Evolutionary conservation across 1,140 invertebrate species (phyloP).

Genomic region (Drosophila ercepeae): DNA sequence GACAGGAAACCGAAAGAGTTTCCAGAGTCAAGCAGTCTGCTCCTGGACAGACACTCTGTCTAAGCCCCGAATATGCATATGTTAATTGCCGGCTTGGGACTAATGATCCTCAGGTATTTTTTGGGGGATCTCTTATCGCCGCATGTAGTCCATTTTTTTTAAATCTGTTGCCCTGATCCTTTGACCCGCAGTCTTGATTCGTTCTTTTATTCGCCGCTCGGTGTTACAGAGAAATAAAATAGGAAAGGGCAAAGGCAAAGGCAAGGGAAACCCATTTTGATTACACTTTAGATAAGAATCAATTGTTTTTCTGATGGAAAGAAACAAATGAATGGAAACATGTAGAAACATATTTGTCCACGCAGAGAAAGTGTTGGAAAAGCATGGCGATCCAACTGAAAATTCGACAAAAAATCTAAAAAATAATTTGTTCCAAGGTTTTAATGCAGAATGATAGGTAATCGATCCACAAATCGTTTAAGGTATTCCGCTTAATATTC

Average conservation of each 20-base stretch:
- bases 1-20: constrained; percentile 42
- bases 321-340: constrained; percentile 20
- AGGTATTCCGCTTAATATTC: too few relatives aligned
- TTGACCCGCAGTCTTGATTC: constrained; percentile 66
- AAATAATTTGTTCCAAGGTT: too few relatives aligned
- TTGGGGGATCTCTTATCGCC: constrained; percentile 54
- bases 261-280: constrained; percentile 72
- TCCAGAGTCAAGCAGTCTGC: constrained; percentile 67
- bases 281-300: constrained; percentile 77
- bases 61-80: constrained; percentile 62
- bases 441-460: too few relatives aligned
- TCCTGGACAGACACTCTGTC: constrained; percentile 68
- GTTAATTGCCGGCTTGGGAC: constrained; percentile 57
- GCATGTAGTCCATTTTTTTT: constrained; percentile 71
- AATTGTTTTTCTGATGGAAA: constrained; percentile 55
- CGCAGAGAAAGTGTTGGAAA: constrained; percentile 1
- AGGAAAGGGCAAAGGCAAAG: constrained; percentile 52
- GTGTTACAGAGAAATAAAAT: constrained; percentile 17
- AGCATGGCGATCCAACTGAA: too few relatives aligned
- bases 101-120: constrained; percentile 15
- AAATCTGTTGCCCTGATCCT: constrained; percentile 59
- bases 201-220: constrained; percentile 62
- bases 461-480: too few relatives aligned
- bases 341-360: constrained; percentile 16
- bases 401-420: too few relatives aligned